Evolutionary conservation across 1,140 invertebrate species (phyloP).

Genomic region (Brachionus asplanchnoidis): DNA sequence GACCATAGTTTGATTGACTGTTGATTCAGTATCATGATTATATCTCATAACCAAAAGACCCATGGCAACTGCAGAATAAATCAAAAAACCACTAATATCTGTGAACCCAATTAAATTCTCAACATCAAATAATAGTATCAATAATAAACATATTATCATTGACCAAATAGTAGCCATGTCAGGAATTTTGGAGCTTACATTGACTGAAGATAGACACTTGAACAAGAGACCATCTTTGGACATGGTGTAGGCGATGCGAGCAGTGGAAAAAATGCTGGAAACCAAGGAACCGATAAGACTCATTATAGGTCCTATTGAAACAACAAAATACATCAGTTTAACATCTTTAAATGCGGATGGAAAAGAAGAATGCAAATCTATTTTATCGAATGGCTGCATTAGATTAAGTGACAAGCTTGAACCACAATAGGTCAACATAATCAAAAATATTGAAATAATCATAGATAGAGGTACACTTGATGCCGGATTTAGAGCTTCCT

Average conservation of each 20-base stretch:
- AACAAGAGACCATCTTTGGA: constrained; percentile 37
- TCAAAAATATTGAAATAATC: constrained; percentile 21
- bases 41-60: constrained; percentile 14
- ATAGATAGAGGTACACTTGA: constrained; percentile 15
- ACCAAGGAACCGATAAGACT: constrained; percentile 18
- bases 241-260: constrained; percentile 31
- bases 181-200: neutral
- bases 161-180: neutral
- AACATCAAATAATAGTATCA: constrained; percentile 18
- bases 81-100: constrained; percentile 37
- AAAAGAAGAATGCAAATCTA: neutral
- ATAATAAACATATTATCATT: neutral
- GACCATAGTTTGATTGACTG: neutral
- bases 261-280: constrained; percentile 14
- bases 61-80: neutral
- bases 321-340: constrained; percentile 4
- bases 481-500: neutral
- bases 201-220: constrained; percentile 3
- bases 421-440: neutral
- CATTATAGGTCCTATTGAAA: constrained; percentile 6
- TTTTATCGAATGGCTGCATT: constrained; percentile 32
- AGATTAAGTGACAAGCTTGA: constrained; percentile 31
- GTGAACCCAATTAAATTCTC: constrained; percentile 29
- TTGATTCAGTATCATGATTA: neutral
- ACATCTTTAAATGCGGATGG: constrained; percentile 22